Evolutionary conservation across 1,140 invertebrate species (phyloP), one percentile per base, ranked within the genome.

Genomic region (Argopecten irradians): DNA sequence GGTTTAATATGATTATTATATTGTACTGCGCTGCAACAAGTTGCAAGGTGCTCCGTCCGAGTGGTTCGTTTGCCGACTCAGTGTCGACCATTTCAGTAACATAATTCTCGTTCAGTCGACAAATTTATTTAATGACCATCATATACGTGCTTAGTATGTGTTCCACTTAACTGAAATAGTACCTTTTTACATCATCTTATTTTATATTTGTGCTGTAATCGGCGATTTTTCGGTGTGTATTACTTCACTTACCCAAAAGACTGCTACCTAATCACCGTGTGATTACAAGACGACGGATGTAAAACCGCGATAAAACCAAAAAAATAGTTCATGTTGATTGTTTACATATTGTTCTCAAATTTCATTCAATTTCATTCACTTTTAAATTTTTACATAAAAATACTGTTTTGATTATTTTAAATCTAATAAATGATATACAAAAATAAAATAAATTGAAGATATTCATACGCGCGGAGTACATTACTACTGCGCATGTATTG

Each of bases 251-350:
- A 71, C 55, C 55, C 55, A 22, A 28, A 71, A 71, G 28, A 71
- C 28, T 71, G 55, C 55, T 8, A 11, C 55, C 55, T 71, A 71
- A 71, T 71, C 55, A 71, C 55, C 55, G 55, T 71, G 55, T 71
- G 55, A 71, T 71, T 71, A 71, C 55, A 71, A 71, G 55, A 71
- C 55, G 55, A 71, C 55, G 55, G 55, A 71, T 28, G 55, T 71
- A 28, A 71, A 71, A n/a, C 5, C 55, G 55, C 55, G 55, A 71
- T 71, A 71, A n/a, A 11, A n/a, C n/a, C n/a, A 71, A 11, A 71
- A 28, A 71, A 28, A n/a, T 71, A 71, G n/a, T 0, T n/a, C n/a
- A 71, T n/a, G 7, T 19, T 19, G 3, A 39, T 5, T 5, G 13
- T 39, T 39, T 39, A 39, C n/a, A 11, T 0, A 71, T 71, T 28